Conservation (phyloP, 1,140 invertebrate genomes). For the Dendrolimus kikuchii region DNA sequence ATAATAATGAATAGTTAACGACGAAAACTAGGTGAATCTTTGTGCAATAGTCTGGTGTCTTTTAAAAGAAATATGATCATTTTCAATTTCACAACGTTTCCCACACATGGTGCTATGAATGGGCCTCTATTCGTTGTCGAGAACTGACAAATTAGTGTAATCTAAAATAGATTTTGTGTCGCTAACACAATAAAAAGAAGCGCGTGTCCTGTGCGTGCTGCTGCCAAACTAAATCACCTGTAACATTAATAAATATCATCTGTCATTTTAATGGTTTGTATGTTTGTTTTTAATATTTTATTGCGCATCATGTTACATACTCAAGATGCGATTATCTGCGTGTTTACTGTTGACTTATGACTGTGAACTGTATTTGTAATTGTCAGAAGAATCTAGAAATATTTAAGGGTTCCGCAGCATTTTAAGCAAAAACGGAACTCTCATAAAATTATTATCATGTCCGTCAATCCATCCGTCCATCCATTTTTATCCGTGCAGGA, state of each 20-base stretch:
- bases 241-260: conserved; percentile 26
- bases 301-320: background rate
- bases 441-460: too few relatives aligned
- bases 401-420: too few relatives aligned
- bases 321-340: too few relatives aligned
- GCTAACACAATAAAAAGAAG: conserved; percentile 21
- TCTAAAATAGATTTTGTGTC: conserved; percentile 51
- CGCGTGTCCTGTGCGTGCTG: conserved; percentile 21
- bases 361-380: too few relatives aligned
- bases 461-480: too few relatives aligned
- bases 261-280: background rate
- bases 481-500: too few relatives aligned
- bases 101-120: conserved; percentile 56
- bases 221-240: conserved; percentile 25
- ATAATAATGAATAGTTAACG: conserved; percentile 69
- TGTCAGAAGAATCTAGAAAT: too few relatives aligned
- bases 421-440: too few relatives aligned
- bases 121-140: conserved; percentile 29
- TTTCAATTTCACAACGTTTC: conserved; percentile 69
- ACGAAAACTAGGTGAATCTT: conserved; percentile 71
- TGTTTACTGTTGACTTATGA: too few relatives aligned
- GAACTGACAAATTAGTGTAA: conserved; percentile 63
- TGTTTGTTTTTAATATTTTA: background rate
- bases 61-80: conserved; percentile 71
- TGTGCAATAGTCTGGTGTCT: conserved; percentile 64